phyloP scores from a whole-genome alignment of 2,888 invertebrate genomes.

The Caenorhabditis virilis region DNA sequence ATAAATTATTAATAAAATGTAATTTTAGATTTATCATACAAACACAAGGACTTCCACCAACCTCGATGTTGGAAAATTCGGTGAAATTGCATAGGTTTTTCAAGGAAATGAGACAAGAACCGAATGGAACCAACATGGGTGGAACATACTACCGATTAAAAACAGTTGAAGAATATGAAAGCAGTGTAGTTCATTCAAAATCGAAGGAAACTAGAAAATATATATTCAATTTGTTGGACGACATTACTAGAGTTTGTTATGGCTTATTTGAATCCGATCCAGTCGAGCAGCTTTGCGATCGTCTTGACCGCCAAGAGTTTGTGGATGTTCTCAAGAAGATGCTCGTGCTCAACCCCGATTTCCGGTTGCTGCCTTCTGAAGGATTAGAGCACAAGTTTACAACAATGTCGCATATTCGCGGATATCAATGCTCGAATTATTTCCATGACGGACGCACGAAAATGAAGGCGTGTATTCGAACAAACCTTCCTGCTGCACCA shows the following conservation, averaged over 20 bases:
- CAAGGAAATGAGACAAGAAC: slow-evolving; percentile 53
- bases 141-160: slow-evolving; percentile 74
- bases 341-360: slow-evolving; percentile 96
- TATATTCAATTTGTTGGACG: slow-evolving; percentile 98
- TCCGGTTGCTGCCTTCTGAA: slow-evolving; percentile 82
- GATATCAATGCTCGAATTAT: slow-evolving; percentile 35
- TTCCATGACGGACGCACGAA: slow-evolving; percentile 41
- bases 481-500: slow-evolving; percentile 3
- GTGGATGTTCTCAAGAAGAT: slow-evolving; percentile 96
- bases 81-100: slow-evolving; percentile 98
- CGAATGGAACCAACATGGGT: slow-evolving; percentile 19
- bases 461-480: slow-evolving; percentile 59
- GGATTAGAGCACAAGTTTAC: slow-evolving; percentile 66
- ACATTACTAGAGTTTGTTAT: slow-evolving; percentile 76
- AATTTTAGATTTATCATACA: slow-evolving; percentile 78
- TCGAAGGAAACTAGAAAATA: slow-evolving; percentile 99
- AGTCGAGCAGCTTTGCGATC: slow-evolving; percentile 92
- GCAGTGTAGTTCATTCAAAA: slow-evolving; percentile 88
- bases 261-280: slow-evolving; percentile 76
- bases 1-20: background rate
- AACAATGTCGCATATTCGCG: slow-evolving; percentile 59
- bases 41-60: slow-evolving; percentile 94
- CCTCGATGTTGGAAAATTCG: slow-evolving; percentile 94
- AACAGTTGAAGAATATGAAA: slow-evolving; percentile 97
- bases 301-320: slow-evolving; percentile 93